Base-by-base conservation (phyloP, 1,140 invertebrate genomes). In the Cylas formicarius region DNA sequence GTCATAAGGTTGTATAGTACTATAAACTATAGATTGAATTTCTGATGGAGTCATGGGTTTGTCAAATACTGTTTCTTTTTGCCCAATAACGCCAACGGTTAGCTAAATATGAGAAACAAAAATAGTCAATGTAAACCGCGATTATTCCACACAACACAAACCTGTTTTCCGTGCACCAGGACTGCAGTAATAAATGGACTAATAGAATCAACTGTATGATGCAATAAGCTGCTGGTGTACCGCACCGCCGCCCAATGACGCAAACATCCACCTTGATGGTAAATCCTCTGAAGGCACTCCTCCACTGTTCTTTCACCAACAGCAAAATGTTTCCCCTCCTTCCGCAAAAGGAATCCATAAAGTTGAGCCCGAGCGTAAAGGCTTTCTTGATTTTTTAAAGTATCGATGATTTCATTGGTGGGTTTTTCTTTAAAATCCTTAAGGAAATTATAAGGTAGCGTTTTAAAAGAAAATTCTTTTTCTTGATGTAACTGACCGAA, bases 171-270 rank as follows among this genome's bases (percentile, higher is more conserved):
- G 70, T 93, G 87, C 13, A 98, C 95, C 17, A 99, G 72, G 44
- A 98, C 86, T 10, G 89, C 88, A 18, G 96, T 99, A 42, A 99
- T 93, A 60, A 94, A 96, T 11, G 96, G 96, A 68, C 93, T 96
- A 43, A 99, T 91, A 55, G 90, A 94, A 68, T 98, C 95, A 2
- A 98, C 94, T 35, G 91, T 86, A 62, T 98, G 94, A 62, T 83
- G 77, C 16, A 98, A 71, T 33, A 97, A 73, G 57, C 88, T 90
- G 24, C 90, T 93, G 60, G 91, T 95, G 63, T 95, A 91, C 37
- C 96, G 77, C 14, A 99, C 91, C 23, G 88, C 87, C 44, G 84
- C 82, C 94, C 94, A 99, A 65, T 91, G 83, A 32, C 91, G 78
- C 19, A 92, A 70, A 37, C 81, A 80, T 14, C 92, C 93, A 14